Base-by-base conservation (phyloP, 2,888 invertebrate genomes). In the Pyrrhia umbra region DNA sequence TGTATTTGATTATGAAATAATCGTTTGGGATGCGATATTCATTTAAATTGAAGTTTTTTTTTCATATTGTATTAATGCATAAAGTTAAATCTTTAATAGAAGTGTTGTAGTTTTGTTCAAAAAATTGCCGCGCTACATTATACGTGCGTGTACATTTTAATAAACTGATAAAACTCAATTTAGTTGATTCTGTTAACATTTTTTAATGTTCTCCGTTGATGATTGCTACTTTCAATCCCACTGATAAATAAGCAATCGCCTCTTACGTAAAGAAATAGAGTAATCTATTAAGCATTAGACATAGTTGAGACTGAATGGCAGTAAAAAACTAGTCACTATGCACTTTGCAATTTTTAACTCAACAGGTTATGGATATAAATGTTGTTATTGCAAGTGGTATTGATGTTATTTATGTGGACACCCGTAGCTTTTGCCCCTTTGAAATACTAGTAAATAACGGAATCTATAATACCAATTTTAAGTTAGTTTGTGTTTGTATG, bases 281-380 rank as follows among this genome's bases (percentile, higher is more conserved):
- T 45, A 69, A 69, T 54, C 52, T 58, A 52, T 40, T 52, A 30
- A 43, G 43, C 43, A 43, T n/a, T 34, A n/a, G 34, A 34, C 13
- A 34, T 21, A 25, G n/a, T 52, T 43, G 39, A 54, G 39, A 54
- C 25, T 43, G 34, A 42, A 54, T n/a, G 4, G 43, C 25, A 50
- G 65, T 58, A 69, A 60, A 37, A 69, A 69, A 58, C 52, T 49
- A 39, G 69, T 69, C 49, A 27, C 20, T 54, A 50, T 69, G 43
- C 59, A 69, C 65, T 49, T 59, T 50, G 65, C 64, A 65, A 54
- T 59, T 69, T 67, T 69, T 65, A 65, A 16, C 64, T 49, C 59
- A 65, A 65, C 65, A 69, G 54, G 69, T 69, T 69, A 64, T 55
- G 30, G 62, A 68, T 63, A 58, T 46, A 59, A 46, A 59, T 65